A percentile compares a stretch with the other conserved stretches of the same genome.
Evolutionary conservation across 2,113 vertebrate genomes (phyloP).

Genomic region (Sturnus vulgaris): DNA sequence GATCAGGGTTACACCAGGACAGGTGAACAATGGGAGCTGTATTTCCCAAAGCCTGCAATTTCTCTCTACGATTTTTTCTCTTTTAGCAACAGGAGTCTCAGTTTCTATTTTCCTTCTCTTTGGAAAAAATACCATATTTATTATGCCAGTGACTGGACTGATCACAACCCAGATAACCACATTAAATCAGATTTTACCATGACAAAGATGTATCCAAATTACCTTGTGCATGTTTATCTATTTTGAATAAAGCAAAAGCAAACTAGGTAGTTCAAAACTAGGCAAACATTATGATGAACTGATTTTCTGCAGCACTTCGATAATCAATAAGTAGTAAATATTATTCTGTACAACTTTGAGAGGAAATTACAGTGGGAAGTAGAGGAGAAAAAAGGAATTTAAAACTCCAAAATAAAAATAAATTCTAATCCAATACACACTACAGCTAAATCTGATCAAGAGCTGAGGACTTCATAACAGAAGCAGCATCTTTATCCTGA

Average conservation of each 20-base stretch:
- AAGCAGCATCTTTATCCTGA: neutral
- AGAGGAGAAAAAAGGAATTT: neutral
- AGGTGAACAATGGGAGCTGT: neutral
- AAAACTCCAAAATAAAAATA: neutral
- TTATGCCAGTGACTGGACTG: neutral
- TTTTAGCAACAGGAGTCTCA: neutral
- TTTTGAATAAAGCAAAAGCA: neutral
- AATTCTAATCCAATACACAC: neutral
- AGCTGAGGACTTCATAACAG: neutral
- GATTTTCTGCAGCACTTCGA: neutral
- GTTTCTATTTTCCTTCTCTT: neutral
- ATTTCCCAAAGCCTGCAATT: neutral
- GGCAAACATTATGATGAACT: neutral
- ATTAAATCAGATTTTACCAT: neutral
- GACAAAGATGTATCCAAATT: neutral
- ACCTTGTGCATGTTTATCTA: neutral
- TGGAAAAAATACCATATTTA: neutral
- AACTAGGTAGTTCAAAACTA: neutral
- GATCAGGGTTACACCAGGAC: neutral
- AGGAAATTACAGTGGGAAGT: neutral
- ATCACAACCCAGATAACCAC: neutral
- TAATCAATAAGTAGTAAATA: neutral
- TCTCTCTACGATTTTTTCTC: neutral
- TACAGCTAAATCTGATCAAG: neutral
- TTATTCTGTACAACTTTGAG: neutral